A percentile compares a stretch with the other conserved stretches of the same genome.
phyloP scores from a whole-genome alignment of 2,888 invertebrate species.

The Diaperis boleti region DNA sequence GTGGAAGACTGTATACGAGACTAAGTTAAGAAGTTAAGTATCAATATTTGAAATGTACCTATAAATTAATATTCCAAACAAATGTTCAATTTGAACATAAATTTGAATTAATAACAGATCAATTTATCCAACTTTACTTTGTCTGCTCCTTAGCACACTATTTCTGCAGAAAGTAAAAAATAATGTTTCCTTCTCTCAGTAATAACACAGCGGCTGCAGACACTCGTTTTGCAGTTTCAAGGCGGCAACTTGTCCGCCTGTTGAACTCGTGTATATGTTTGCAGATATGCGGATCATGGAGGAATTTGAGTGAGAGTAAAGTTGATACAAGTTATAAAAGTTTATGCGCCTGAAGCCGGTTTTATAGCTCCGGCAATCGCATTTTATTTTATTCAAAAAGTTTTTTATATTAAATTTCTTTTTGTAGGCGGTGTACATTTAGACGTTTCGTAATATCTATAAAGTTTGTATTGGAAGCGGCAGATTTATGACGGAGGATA shows the following conservation, averaged over 20 bases:
- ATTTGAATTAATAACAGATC: too few relatives aligned
- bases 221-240: too few relatives aligned
- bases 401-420: slow-evolving; percentile 47
- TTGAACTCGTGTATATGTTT: slow-evolving; percentile 41
- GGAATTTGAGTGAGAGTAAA: slow-evolving; percentile 39
- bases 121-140: too few relatives aligned
- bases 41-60: too few relatives aligned
- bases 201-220: slow-evolving; percentile 4
- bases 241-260: slow-evolving; percentile 33
- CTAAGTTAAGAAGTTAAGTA: too few relatives aligned
- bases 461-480: slow-evolving; percentile 33
- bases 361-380: slow-evolving; percentile 44
- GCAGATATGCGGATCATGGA: slow-evolving; percentile 42
- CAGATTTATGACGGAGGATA: slow-evolving; percentile 29
- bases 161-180: too few relatives aligned
- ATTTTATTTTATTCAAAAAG: slow-evolving; percentile 46
- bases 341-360: slow-evolving; percentile 35
- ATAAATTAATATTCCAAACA: too few relatives aligned
- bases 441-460: slow-evolving; percentile 41
- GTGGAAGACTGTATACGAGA: too few relatives aligned
- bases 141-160: too few relatives aligned
- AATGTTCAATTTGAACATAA: too few relatives aligned
- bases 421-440: slow-evolving; percentile 40
- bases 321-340: slow-evolving; percentile 46
- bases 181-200: neutral